A percentile compares a stretch with the other conserved stretches of the same genome.
phyloP scores from a whole-genome alignment of 2,888 invertebrate species.

The Cylloceria caligata region DNA sequence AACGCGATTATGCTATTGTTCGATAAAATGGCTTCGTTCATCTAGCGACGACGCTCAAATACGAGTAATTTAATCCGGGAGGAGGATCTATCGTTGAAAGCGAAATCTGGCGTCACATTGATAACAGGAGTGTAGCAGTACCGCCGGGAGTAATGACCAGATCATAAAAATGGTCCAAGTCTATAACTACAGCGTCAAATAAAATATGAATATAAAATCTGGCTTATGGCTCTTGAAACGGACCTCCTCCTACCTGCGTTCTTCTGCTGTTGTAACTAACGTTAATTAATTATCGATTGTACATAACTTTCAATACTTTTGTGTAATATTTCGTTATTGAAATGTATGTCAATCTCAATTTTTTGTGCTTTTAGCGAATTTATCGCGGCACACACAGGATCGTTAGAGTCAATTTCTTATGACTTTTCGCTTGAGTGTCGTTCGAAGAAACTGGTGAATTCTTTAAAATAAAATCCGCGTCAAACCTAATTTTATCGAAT shows the following conservation, averaged over 20 bases:
- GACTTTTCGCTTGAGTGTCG: background rate
- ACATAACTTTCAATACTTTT: background rate
- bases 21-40: background rate
- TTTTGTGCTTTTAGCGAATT: background rate
- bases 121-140: background rate
- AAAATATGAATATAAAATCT: slow-evolving; percentile 7
- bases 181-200: background rate
- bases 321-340: background rate
- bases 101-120: background rate
- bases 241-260: background rate
- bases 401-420: background rate
- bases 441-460: too few species aligned
- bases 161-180: background rate
- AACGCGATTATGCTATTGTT: background rate
- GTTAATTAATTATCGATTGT: background rate
- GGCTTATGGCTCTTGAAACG: background rate
- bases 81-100: background rate
- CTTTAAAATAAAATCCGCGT: too few species aligned
- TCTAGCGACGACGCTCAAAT: background rate
- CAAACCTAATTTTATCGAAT: too few species aligned
- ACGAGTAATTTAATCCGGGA: slow-evolving; percentile 8
- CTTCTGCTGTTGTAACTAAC: background rate
- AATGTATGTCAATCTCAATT: background rate
- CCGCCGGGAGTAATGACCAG: background rate
- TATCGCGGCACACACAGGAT: background rate